A percentile compares a stretch with the other conserved stretches of the same genome.
phyloP scores from a whole-genome alignment of 2,113 vertebrate genomes.

The Scalopus aquaticus region DNA sequence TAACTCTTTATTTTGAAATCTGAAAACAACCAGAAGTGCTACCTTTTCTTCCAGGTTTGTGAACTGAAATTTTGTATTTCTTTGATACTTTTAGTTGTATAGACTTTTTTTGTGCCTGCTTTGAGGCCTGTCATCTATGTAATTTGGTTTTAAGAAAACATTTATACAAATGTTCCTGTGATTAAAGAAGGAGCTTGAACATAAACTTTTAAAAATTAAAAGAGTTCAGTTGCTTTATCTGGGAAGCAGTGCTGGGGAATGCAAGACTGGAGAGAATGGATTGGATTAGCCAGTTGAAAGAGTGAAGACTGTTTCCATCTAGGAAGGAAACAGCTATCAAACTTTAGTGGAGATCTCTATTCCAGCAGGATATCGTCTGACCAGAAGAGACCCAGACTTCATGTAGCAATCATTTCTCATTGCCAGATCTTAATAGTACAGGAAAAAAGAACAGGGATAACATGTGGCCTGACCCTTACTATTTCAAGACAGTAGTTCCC shows the following conservation, averaged over 20 bases:
- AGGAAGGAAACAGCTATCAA: background rate
- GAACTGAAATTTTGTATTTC: background rate
- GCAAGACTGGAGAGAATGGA: background rate
- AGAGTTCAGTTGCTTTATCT: background rate
- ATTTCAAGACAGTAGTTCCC: background rate
- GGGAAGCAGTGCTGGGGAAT: background rate
- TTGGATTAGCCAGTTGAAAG: background rate
- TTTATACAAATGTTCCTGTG: background rate
- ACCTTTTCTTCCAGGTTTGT: background rate
- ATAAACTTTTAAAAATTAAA: background rate
- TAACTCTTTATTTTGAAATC: background rate
- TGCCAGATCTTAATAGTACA: background rate
- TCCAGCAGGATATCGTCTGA: background rate
- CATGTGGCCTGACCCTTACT: background rate
- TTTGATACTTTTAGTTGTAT: background rate
- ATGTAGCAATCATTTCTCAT: background rate
- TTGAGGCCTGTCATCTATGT: background rate
- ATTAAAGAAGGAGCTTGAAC: background rate
- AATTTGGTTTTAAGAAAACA: conserved; percentile 3
- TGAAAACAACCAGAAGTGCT: background rate
- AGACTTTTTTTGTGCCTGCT: background rate
- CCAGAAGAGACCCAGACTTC: background rate
- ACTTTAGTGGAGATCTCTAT: background rate
- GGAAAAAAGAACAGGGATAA: background rate
- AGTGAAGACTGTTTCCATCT: background rate